Percentiles rank a stretch among this genome's conserved stretches.
Conservation (phyloP, 2,888 invertebrate genomes). For the Drosophila fulvimacula region DNA sequence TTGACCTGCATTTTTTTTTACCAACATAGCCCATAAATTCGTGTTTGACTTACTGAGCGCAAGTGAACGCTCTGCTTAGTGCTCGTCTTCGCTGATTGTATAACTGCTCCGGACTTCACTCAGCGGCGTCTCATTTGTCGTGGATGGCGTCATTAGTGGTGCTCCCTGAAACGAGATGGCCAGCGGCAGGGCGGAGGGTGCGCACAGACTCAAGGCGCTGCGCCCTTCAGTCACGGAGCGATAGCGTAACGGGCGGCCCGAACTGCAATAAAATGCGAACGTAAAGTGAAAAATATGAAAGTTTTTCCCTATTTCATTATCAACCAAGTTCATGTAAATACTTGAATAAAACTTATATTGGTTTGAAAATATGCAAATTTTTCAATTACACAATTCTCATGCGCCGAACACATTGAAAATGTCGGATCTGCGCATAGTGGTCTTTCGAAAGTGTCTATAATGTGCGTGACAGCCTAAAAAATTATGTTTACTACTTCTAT, state of each 20-base stretch:
- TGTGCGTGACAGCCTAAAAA: background rate
- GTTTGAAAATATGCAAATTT: background rate
- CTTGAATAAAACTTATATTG: constrained; percentile 4
- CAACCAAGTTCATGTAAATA: constrained; percentile 16
- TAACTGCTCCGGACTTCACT: constrained; percentile 84
- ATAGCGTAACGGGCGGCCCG: constrained; percentile 89
- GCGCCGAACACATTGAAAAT: background rate
- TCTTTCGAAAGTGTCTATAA: background rate
- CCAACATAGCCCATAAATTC: constrained; percentile 47
- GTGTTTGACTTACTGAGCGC: constrained; percentile 21
- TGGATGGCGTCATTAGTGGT: constrained; percentile 83
- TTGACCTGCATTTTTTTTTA: constrained; percentile 31
- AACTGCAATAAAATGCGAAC: constrained; percentile 85
- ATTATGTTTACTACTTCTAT: background rate
- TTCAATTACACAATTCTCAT: background rate
- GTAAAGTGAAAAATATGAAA: constrained; percentile 2
- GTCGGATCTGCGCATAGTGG: background rate
- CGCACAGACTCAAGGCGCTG: constrained; percentile 89
- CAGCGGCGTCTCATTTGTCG: constrained; percentile 83
- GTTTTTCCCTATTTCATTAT: constrained; percentile 4
- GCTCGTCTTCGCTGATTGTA: constrained; percentile 84
- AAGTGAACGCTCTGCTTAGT: constrained; percentile 59
- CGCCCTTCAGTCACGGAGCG: constrained; percentile 89
- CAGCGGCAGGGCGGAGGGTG: constrained; percentile 90
- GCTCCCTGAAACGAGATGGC: constrained; percentile 91